These are phyloP conservation scores for Temnothorax longispinosus DNA, from an alignment of 1,140 invertebrate genomes.

Conservation along the genomic window DNA sequence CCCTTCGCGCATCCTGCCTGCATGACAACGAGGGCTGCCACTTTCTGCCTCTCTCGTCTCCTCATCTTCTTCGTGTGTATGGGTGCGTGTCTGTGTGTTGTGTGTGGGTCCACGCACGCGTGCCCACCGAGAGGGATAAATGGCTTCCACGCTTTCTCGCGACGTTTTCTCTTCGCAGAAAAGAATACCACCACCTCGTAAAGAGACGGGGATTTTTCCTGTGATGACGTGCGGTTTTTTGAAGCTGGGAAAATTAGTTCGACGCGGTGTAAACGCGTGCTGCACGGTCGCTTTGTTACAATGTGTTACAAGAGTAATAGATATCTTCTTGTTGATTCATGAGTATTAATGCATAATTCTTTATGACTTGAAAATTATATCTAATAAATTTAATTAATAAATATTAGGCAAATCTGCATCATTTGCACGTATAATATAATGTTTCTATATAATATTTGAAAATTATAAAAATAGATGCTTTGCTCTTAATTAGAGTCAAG, in stretches of 20 bases:
- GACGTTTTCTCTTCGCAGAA: conserved; percentile 19
- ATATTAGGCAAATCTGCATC: background rate
- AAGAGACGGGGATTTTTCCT: background rate
- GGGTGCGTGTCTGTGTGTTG: background rate
- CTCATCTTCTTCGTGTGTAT: conserved; percentile 58
- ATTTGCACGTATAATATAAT: background rate
- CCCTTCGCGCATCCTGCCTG: conserved; percentile 77
- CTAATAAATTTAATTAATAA: conserved; percentile 2
- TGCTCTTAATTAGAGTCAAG: background rate
- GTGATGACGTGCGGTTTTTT: conserved; percentile 12
- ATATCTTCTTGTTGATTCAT: background rate
- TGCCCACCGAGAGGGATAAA: conserved; percentile 62
- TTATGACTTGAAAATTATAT: background rate
- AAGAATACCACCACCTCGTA: conserved; percentile 12
- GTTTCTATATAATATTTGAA: background rate
- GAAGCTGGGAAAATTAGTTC: conserved; percentile 27
- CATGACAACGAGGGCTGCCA: conserved; percentile 76
- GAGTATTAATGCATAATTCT: background rate
- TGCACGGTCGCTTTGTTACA: background rate
- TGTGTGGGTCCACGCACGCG: conserved; percentile 54
- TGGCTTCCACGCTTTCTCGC: conserved; percentile 57
- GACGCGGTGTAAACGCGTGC: conserved; percentile 8
- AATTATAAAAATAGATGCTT: background rate
- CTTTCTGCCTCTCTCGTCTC: conserved; percentile 35
- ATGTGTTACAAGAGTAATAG: background rate